These are phyloP conservation scores for Oncopodura yosiiana DNA, from an alignment of 1,140 invertebrate species.

Conservation along the genomic window DNA sequence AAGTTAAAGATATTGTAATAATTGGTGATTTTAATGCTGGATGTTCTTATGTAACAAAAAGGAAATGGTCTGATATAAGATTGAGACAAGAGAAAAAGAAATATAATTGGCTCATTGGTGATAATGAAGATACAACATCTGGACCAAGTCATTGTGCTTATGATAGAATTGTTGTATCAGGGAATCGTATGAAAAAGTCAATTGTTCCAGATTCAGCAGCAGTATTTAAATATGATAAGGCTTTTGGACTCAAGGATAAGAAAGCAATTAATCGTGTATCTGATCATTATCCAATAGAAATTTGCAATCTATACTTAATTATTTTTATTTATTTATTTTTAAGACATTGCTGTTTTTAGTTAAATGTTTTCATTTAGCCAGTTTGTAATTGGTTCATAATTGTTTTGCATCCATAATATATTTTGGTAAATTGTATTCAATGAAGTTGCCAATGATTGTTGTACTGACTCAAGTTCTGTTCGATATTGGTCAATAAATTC, in stretches of 20 bases:
- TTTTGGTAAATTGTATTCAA: neutral
- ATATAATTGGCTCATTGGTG: constrained; percentile 40
- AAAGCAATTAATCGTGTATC: constrained; percentile 27
- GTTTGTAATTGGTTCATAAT: neutral
- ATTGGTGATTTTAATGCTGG: constrained; percentile 42
- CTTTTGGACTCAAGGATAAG: constrained; percentile 29
- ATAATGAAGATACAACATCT: constrained; percentile 40
- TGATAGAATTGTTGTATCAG: constrained; percentile 39
- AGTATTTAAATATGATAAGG: constrained; percentile 36
- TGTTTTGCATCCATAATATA: neutral
- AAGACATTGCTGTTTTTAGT: no score
- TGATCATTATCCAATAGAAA: constrained; percentile 31
- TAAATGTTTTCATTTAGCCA: no score
- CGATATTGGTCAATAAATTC: neutral
- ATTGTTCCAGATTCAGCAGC: constrained; percentile 31
- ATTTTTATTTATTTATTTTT: no score
- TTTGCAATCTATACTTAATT: no score
- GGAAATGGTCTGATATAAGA: constrained; percentile 36
- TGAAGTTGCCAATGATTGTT: neutral
- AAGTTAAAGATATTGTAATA: constrained; percentile 38
- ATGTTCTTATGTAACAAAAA: constrained; percentile 38
- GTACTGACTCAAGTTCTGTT: neutral
- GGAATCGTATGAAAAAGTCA: constrained; percentile 8
- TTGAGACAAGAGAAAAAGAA: constrained; percentile 36
- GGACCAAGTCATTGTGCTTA: constrained; percentile 39